Conservation (phyloP, 1,140 invertebrate species). For the Pararge aegeria region DNA sequence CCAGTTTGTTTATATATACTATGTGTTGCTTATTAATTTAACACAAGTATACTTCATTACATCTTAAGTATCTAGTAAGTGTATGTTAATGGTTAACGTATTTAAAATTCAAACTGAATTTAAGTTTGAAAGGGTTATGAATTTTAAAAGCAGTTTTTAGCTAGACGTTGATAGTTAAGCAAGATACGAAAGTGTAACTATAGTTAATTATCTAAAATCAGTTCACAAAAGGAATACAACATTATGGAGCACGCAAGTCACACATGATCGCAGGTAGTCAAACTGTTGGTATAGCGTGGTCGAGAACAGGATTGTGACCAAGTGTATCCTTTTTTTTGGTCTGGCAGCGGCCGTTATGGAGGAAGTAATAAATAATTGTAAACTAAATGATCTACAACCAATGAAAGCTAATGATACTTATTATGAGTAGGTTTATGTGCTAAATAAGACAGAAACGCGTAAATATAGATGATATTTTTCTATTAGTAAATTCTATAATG, state of each 20-base stretch:
- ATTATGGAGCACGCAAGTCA: constrained; percentile 54
- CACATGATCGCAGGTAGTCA: constrained; percentile 67
- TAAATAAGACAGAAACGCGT: not conserved
- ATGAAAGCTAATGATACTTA: not conserved
- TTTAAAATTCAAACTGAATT: not conserved
- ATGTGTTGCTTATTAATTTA: no score
- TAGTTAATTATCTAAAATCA: constrained; percentile 7
- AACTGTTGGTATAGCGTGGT: constrained; percentile 40
- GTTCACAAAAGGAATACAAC: constrained; percentile 31
- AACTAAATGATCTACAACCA: not conserved
- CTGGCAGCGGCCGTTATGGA: constrained; percentile 60
- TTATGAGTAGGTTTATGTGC: not conserved
- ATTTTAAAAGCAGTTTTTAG: no score
- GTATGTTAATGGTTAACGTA: no score
- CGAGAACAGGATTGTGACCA: constrained; percentile 63
- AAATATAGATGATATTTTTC: not conserved
- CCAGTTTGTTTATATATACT: constrained; percentile 26
- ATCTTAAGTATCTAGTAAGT: no score
- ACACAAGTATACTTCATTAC: no score
- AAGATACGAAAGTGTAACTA: no score
- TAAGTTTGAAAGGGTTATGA: not conserved
- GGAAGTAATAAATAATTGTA: constrained; percentile 53
- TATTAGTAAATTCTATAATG: no score
- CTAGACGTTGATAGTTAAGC: no score
- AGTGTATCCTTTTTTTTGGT: constrained; percentile 52